Conservation (phyloP, 1,140 invertebrate genomes). For the Brachionus rotundiformis region DNA sequence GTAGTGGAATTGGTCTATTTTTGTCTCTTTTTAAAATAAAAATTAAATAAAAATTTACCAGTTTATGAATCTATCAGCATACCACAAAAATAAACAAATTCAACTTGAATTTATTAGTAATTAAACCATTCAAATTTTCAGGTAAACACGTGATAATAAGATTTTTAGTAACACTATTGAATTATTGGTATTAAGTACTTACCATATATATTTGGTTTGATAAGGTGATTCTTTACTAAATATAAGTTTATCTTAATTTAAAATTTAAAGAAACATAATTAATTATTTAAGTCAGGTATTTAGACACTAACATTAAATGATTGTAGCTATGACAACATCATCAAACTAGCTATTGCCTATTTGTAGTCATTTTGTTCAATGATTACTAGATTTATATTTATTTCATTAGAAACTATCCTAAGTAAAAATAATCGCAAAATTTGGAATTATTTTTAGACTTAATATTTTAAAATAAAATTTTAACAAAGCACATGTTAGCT, state of each 20-base stretch:
- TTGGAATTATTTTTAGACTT: conserved; percentile 10
- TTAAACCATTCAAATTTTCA: not conserved
- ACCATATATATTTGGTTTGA: not conserved
- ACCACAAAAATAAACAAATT: too few relatives aligned
- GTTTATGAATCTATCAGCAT: too few relatives aligned
- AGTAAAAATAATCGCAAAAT: not conserved
- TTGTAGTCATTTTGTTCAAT: not conserved
- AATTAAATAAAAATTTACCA: too few relatives aligned
- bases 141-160: not conserved
- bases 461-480: not conserved
- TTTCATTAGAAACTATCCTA: conserved; percentile 6
- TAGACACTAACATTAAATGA: conserved; percentile 25
- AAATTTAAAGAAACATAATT: not conserved
- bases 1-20: too few relatives aligned
- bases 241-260: not conserved
- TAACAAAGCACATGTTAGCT: not conserved
- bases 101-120: not conserved
- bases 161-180: not conserved
- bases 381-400: not conserved
- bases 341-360: conserved; percentile 20
- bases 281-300: not conserved
- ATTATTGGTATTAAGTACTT: not conserved
- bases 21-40: too few relatives aligned
- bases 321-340: not conserved
- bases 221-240: not conserved